These are phyloP conservation scores for Poecilia picta DNA, from an alignment of 2,797 vertebrate genomes.

Conservation along the genomic window DNA sequence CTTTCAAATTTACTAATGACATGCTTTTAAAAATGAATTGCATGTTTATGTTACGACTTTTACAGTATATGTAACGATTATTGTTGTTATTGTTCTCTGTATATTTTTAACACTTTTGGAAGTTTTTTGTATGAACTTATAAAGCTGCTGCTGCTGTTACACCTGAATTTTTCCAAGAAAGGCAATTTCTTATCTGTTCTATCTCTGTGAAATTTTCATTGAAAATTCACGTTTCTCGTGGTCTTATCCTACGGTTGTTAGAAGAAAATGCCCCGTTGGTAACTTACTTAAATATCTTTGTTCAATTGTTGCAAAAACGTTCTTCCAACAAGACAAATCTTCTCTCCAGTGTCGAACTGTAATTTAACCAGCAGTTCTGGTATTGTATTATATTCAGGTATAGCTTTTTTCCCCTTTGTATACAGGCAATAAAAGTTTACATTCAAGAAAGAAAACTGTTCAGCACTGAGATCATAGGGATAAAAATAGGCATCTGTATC, in stretches of 20 bases:
- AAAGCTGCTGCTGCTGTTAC: too few species aligned
- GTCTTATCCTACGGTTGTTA: background rate
- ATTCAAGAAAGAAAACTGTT: background rate
- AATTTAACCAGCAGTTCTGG: background rate
- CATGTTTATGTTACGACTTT: too few species aligned
- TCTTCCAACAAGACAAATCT: background rate
- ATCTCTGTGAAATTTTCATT: background rate
- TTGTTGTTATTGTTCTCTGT: too few species aligned
- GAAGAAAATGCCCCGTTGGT: background rate
- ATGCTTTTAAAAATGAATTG: background rate
- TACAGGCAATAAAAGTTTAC: background rate
- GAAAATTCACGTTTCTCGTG: background rate
- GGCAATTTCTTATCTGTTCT: too few species aligned
- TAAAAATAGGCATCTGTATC: background rate
- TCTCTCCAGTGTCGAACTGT: background rate
- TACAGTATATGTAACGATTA: too few species aligned
- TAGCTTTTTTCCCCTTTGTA: background rate
- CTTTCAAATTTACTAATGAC: background rate
- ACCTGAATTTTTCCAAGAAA: too few species aligned
- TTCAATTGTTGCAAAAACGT: background rate
- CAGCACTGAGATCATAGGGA: background rate
- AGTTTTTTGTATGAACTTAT: too few species aligned
- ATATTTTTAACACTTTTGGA: too few species aligned
- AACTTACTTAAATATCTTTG: background rate
- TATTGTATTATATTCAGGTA: background rate